Evolutionary conservation across 1,140 invertebrate species (phyloP).

Genomic region (Formica selysi): DNA sequence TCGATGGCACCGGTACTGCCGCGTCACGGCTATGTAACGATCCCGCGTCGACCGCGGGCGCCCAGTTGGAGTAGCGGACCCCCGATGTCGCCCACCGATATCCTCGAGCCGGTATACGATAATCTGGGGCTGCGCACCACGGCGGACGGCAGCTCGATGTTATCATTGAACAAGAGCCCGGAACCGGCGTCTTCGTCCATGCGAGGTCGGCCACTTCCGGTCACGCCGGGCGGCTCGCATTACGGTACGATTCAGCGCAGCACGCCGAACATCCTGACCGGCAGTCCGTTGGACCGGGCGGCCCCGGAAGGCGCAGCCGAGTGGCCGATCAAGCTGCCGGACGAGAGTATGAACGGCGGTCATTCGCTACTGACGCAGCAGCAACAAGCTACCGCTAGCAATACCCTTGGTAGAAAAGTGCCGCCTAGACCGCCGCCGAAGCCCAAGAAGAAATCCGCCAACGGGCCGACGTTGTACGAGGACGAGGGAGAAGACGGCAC

Average conservation of each 20-base stretch:
- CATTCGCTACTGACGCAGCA: slow-evolving; percentile 78
- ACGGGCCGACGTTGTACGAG: slow-evolving; percentile 90
- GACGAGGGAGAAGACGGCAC: slow-evolving; percentile 95
- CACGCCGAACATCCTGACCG: slow-evolving; percentile 80
- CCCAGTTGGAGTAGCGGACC: slow-evolving; percentile 91
- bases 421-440: slow-evolving; percentile 93
- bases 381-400: slow-evolving; percentile 80
- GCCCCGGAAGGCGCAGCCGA: slow-evolving; percentile 90
- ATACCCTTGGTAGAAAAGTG: slow-evolving; percentile 87
- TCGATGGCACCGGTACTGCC: slow-evolving; percentile 88
- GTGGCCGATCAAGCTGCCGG: slow-evolving; percentile 81
- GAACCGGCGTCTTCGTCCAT: slow-evolving; percentile 82
- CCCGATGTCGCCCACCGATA: slow-evolving; percentile 87
- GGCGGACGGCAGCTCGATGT: slow-evolving; percentile 93
- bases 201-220: slow-evolving; percentile 85
- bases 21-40: slow-evolving; percentile 93
- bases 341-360: slow-evolving; percentile 76
- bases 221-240: slow-evolving; percentile 88
- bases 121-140: slow-evolving; percentile 93
- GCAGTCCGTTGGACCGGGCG: slow-evolving; percentile 84
- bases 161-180: slow-evolving; percentile 90
- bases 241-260: slow-evolving; percentile 82
- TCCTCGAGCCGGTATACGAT: slow-evolving; percentile 93
- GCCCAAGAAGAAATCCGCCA: slow-evolving; percentile 91
- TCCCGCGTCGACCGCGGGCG: slow-evolving; percentile 92